phyloP scores from a whole-genome alignment of 2,113 vertebrate genomes.

The Pterocles gutturalis region DNA sequence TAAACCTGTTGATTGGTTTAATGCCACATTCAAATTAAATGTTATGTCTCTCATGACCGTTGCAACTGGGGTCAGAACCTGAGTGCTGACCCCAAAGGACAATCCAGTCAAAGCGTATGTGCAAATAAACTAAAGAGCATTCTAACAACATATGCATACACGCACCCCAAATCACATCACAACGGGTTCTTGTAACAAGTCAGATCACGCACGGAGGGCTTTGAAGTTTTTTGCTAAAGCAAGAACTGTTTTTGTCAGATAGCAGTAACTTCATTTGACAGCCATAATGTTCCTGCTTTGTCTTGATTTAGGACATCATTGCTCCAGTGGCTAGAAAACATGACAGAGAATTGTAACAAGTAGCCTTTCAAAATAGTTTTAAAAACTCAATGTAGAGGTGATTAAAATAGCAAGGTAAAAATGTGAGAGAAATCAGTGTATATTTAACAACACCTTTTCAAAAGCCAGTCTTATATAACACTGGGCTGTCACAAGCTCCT shows the following conservation, averaged over 20 bases:
- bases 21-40: not conserved
- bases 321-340: constrained; percentile 35
- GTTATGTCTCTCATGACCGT: not conserved
- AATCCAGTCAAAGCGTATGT: not conserved
- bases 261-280: constrained; percentile 41
- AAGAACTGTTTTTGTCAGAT: constrained; percentile 28
- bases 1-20: not conserved
- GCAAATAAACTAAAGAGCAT: constrained; percentile 15
- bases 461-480: not conserved
- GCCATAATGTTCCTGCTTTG: constrained; percentile 35
- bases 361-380: constrained; percentile 4
- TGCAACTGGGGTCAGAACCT: not conserved
- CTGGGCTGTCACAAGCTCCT: not conserved
- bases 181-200: not conserved
- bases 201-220: constrained; percentile 11
- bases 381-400: not conserved
- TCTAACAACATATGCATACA: not conserved
- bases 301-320: constrained; percentile 49
- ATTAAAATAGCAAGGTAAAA: constrained; percentile 15
- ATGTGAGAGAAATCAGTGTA: not conserved
- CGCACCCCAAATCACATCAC: not conserved
- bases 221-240: constrained; percentile 15
- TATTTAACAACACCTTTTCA: not conserved
- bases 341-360: not conserved
- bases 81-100: not conserved